Percentiles rank a stretch among this genome's conserved stretches.
Evolutionary conservation across 2,888 invertebrate species (phyloP).

Genomic region (Mythimna ferrago): DNA sequence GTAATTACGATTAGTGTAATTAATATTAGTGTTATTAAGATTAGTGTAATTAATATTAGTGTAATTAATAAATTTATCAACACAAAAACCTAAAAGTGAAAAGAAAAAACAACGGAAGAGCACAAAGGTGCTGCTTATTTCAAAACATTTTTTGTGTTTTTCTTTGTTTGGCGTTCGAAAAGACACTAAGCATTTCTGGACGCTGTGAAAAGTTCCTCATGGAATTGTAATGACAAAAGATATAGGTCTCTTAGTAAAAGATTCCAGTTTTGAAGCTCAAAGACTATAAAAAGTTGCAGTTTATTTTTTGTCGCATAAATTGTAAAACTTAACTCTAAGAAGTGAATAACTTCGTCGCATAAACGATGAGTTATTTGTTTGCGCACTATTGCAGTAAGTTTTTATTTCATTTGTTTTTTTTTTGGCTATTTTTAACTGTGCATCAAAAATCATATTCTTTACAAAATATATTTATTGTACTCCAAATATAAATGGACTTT

Average conservation of each 20-base stretch:
- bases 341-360: constrained; percentile 54
- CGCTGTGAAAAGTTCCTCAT: not conserved
- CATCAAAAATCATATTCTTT: too few relatives aligned
- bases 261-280: constrained; percentile 24
- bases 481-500: too few relatives aligned
- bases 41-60: too few relatives aligned
- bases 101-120: too few relatives aligned
- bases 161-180: too few relatives aligned
- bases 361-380: constrained; percentile 58
- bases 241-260: constrained; percentile 1
- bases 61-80: too few relatives aligned
- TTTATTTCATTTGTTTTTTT: not conserved
- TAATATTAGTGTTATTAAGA: too few relatives aligned
- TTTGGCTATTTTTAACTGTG: not conserved
- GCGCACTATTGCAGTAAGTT: constrained; percentile 48
- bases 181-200: not conserved
- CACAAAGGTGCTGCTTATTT: too few relatives aligned
- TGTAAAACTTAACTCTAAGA: constrained; percentile 46
- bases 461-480: too few relatives aligned
- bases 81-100: too few relatives aligned
- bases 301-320: constrained; percentile 51
- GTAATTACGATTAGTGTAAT: too few relatives aligned
- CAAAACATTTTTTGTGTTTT: too few relatives aligned
- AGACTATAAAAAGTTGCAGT: constrained; percentile 36
- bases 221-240: not conserved